A percentile compares a stretch with the other conserved stretches of the same genome.
Evolutionary conservation across 2,113 vertebrate species (phyloP).

Genomic region (Scortum barcoo): DNA sequence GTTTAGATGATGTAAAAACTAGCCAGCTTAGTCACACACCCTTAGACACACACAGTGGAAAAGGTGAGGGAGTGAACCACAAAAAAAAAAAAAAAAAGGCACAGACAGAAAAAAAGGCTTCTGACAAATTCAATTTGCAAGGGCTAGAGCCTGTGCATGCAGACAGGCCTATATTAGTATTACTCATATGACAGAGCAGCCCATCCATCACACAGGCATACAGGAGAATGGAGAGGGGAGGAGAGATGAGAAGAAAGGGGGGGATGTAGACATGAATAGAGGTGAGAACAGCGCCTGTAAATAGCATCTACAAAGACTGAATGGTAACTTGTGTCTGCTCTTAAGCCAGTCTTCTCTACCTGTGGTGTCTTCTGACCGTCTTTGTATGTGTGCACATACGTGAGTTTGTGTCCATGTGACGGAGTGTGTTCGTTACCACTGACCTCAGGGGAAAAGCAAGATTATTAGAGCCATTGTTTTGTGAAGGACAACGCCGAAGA

Average conservation of each 20-base stretch:
- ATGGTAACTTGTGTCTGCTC: constrained; percentile 16
- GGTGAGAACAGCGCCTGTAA: constrained; percentile 50
- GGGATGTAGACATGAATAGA: constrained; percentile 32
- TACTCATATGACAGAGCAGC: constrained; percentile 75
- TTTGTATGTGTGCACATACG: constrained; percentile 10
- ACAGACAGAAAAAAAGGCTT: constrained; percentile 19
- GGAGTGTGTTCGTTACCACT: constrained; percentile 26
- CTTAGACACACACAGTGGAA: constrained; percentile 43
- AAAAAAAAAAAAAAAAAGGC: constrained; percentile 38
- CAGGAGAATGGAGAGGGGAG: constrained; percentile 48
- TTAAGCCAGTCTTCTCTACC: not conserved
- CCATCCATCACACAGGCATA: constrained; percentile 67
- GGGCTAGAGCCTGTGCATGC: constrained; percentile 61
- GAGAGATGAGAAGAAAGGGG: constrained; percentile 34
- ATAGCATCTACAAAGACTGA: constrained; percentile 22
- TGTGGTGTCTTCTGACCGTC: not conserved
- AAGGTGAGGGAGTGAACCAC: constrained; percentile 50
- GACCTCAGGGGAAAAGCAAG: constrained; percentile 44
- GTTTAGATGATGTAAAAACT: constrained; percentile 52
- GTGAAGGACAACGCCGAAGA: constrained; percentile 71
- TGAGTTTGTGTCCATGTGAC: not conserved
- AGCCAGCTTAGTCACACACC: constrained; percentile 34
- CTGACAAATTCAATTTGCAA: constrained; percentile 78
- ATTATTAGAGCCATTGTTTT: constrained; percentile 74
- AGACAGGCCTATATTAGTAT: constrained; percentile 77